Evolutionary conservation across 2,113 vertebrate species (phyloP), one percentile per base, ranked within the genome.

Genomic region (Clarias magur): DNA sequence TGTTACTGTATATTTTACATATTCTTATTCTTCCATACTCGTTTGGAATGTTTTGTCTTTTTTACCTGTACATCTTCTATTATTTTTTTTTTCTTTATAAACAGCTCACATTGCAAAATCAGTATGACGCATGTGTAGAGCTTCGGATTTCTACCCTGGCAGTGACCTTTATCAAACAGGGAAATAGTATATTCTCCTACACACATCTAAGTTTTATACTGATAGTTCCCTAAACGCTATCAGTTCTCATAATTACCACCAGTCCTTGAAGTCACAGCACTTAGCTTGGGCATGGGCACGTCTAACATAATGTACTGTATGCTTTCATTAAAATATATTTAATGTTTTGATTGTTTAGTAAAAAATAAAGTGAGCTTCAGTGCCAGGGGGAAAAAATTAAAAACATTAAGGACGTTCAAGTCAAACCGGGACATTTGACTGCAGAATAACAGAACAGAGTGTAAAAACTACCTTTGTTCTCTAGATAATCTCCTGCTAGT

Each of bases 1-100:
- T 94, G 57, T 85, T 17, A 81, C 27, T 10, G 9, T 63, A 3
- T 83, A 7, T 68, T 56, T 57, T 59, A 17, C 17, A 16, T 68
- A 3, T 3, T n/a, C 3, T 76, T 76, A 17, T 81, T 62, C 54
- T 10, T 11, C 3, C n/a, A 0, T 15, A 9, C 19, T 23, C 34
- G 0, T 38, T 70, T 34, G 7, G 10, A 21, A 34, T 38, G 68
- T 15, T 6, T 1, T 34, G 12, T 10, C 8, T 75, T 48, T 73
- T 76, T n/a, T 25, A 38, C 34, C 34, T 38, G 34, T 38, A 38
- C 2, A 38, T 38, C 34, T 38, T 38, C 2, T 38, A 2, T 38
- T 38, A 2, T 38, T 38, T 3, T 38, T 38, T 38, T 38, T 38
- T 38, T 30, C 25, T 27, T 57, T 30, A 17, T 1, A 79, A 27